A percentile compares a stretch with the other conserved stretches of the same genome.
These are phyloP conservation scores for Halictus quadricinctus DNA, from an alignment of 2,888 invertebrate genomes.

Conservation along the genomic window DNA sequence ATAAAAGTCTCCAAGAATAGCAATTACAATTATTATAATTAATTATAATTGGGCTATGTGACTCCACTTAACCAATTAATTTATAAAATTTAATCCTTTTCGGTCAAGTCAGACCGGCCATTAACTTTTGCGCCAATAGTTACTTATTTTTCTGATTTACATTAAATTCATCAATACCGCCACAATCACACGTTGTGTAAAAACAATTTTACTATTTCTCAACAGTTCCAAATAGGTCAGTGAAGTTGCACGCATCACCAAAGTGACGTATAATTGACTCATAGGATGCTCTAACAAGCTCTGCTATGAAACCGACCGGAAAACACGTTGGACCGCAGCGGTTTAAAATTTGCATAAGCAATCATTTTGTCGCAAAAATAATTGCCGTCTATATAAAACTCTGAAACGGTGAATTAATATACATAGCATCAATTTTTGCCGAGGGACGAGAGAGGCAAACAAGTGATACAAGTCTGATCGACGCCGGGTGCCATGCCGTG, in stretches of 20 bases:
- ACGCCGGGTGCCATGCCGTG: not conserved
- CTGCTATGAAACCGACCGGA: not conserved
- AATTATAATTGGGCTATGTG: no score
- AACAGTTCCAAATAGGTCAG: not conserved
- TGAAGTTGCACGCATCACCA: not conserved
- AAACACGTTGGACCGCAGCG: not conserved
- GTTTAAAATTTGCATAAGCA: not conserved
- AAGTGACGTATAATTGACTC: not conserved
- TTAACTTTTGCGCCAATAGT: not conserved
- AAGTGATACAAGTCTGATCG: not conserved
- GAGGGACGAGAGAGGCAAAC: not conserved
- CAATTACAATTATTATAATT: not conserved
- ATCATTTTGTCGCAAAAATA: not conserved
- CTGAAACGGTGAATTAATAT: not conserved
- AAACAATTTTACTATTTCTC: not conserved
- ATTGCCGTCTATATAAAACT: not conserved
- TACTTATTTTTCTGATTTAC: not conserved
- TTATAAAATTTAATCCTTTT: not conserved
- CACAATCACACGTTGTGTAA: not conserved
- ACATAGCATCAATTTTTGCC: not conserved
- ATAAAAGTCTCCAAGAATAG: not conserved
- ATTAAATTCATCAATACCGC: not conserved
- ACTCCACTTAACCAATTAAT: not conserved
- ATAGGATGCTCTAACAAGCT: not conserved
- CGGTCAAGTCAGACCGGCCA: not conserved